Percentiles rank a stretch among this genome's conserved stretches.
phyloP scores from a whole-genome alignment of 2,797 vertebrate species.

The Anas bahamensis region DNA sequence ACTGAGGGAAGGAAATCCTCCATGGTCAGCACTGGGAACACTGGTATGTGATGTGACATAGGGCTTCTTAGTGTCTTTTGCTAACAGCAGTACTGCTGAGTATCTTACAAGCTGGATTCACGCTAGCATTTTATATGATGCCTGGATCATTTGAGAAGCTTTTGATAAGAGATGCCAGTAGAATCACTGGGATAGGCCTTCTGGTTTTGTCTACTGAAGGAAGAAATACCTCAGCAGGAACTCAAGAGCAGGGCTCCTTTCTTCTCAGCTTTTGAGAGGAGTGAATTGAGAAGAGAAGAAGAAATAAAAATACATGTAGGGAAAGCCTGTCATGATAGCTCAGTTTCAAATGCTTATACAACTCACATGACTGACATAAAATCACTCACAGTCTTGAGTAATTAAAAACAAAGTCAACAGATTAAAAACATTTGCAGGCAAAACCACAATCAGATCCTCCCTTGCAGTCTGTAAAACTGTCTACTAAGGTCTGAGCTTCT shows the following conservation, averaged over 20 bases:
- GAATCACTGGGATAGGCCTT: neutral
- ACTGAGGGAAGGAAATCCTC: neutral
- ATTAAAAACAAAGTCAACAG: constrained; percentile 25
- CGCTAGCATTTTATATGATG: neutral
- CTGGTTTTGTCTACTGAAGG: neutral
- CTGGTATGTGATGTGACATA: neutral
- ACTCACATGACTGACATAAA: neutral
- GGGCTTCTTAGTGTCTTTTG: neutral
- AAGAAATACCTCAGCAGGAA: neutral
- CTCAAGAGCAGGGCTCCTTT: neutral
- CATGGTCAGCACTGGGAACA: neutral
- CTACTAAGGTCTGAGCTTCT: neutral
- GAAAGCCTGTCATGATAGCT: neutral
- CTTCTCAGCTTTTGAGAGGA: neutral
- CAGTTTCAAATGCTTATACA: neutral
- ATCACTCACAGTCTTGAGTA: neutral
- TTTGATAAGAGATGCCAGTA: neutral
- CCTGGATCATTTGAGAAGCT: neutral
- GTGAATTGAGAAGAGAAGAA: neutral
- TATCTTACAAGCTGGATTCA: neutral
- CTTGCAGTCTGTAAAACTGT: neutral
- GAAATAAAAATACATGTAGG: neutral
- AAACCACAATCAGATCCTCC: constrained; percentile 2
- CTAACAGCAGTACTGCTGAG: neutral
- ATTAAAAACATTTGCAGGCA: constrained; percentile 5